Conservation (phyloP, 2,888 invertebrate species). For the Apotomis turbidana region DNA sequence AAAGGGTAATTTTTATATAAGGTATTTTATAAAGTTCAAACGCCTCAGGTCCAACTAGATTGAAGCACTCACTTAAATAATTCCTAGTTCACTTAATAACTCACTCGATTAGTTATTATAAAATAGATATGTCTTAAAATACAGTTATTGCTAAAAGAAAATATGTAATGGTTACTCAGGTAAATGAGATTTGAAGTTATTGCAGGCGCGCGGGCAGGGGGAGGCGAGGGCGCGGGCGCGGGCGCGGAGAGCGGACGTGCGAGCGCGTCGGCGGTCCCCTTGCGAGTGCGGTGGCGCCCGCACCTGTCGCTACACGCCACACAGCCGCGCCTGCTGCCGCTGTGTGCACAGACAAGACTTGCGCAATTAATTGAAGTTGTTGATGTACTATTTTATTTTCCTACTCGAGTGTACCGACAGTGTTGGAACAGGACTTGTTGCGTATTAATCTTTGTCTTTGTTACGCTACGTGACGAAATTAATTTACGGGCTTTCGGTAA, state of each 20-base stretch:
- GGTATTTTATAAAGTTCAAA: neutral
- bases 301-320: constrained; percentile 61
- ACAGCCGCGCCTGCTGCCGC: constrained; percentile 7
- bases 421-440: constrained; percentile 40
- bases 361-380: constrained; percentile 42
- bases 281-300: constrained; percentile 44
- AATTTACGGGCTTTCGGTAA: constrained; percentile 16
- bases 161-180: neutral
- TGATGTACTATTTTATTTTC: constrained; percentile 39
- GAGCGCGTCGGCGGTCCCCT: constrained; percentile 63
- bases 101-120: constrained; percentile 5
- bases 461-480: constrained; percentile 29
- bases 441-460: constrained; percentile 37
- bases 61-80: constrained; percentile 10
- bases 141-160: neutral
- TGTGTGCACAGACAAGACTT: constrained; percentile 40
- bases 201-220: constrained; percentile 13
- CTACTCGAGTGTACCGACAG: constrained; percentile 23
- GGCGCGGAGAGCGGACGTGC: constrained; percentile 57
- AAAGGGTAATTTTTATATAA: neutral
- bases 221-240: constrained; percentile 39
- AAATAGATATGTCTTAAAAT: neutral
- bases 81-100: neutral
- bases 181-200: constrained; percentile 17
- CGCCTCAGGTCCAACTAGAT: constrained; percentile 4